Conservation (phyloP, 1,140 invertebrate genomes). For the Bombus fervidus region DNA sequence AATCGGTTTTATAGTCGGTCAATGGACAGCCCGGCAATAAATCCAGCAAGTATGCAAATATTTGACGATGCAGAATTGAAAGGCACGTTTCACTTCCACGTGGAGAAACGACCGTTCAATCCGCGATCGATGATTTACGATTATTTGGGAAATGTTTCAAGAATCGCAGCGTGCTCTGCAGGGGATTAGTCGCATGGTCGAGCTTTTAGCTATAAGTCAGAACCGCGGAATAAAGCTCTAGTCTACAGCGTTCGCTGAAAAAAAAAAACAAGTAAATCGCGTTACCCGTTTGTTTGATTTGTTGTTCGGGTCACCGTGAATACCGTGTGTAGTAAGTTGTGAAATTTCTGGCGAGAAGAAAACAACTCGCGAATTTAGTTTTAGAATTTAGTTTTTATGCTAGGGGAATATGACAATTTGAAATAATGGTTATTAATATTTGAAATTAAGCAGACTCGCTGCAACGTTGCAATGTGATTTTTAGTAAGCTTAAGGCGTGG, state of each 20-base stretch:
- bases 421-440: neutral
- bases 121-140: constrained; percentile 32
- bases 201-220: constrained; percentile 38
- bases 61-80: constrained; percentile 7
- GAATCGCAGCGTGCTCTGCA: neutral
- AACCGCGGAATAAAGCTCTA: constrained; percentile 42
- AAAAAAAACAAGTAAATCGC: constrained; percentile 2
- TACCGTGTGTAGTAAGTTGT: neutral
- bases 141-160: constrained; percentile 41
- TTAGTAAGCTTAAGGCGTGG: too few relatives aligned
- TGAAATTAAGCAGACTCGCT: neutral
- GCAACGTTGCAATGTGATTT: neutral
- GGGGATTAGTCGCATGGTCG: neutral
- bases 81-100: constrained; percentile 8
- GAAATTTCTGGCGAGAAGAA: neutral
- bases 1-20: neutral
- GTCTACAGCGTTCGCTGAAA: constrained; percentile 26
- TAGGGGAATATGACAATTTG: neutral
- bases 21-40: constrained; percentile 7
- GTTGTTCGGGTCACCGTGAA: neutral
- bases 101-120: constrained; percentile 4
- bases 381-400: neutral
- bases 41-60: constrained; percentile 44
- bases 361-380: neutral
- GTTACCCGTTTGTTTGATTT: constrained; percentile 13